Base-by-base conservation (phyloP, 53 echinoderm and acorn worm species). In the Luidia sarsii region DNA sequence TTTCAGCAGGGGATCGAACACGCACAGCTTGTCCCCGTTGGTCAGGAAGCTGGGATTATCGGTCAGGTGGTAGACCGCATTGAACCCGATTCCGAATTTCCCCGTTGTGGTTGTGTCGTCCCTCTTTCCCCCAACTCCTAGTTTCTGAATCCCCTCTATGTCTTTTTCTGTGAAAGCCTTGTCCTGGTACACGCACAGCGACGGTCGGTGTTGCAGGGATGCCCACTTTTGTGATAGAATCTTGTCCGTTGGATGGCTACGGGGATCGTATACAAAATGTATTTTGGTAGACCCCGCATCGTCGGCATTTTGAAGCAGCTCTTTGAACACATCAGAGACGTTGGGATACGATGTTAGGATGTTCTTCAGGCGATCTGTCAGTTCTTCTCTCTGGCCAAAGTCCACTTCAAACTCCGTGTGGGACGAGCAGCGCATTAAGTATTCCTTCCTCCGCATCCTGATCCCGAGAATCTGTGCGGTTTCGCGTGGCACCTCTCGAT, bases 251-350 rank as follows among this genome's bases (percentile, higher is more conserved):
- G 86, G 11, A 50, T 95, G 92, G 31, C 65, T 39, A 0, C 95
- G 83, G 9, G 77, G 67, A 52, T 95, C 95, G 35, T 92, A 92
- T 18, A 99, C 85, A 67, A 99, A 84, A 53, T 99, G 93, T 19
- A 99, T 89, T 81, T 91, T 81, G 16, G 91, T 81, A 15, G 93
- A 87, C 35, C 91, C 85, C 15, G 99, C 89, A 84, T 99, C 99
- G 57, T 99, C 99, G 4, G 99, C 92, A 82, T 99, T 97, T 82
- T 97, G 97, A 8, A 97, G 80, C 20, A 99, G 75, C 81, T 99
- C 99, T 67, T 94, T 99, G 21, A 99, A 83, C 39, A 99, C 89
- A 54, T 88, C 86, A 54, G 64, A 80, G 28, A 91, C 94, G 28
- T 87, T 75, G 28, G 99, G 91, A 81, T 94, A 94, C 11, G 84